Conservation (phyloP, 2,113 vertebrate species). For the Protomyctophum bolini region DNA sequence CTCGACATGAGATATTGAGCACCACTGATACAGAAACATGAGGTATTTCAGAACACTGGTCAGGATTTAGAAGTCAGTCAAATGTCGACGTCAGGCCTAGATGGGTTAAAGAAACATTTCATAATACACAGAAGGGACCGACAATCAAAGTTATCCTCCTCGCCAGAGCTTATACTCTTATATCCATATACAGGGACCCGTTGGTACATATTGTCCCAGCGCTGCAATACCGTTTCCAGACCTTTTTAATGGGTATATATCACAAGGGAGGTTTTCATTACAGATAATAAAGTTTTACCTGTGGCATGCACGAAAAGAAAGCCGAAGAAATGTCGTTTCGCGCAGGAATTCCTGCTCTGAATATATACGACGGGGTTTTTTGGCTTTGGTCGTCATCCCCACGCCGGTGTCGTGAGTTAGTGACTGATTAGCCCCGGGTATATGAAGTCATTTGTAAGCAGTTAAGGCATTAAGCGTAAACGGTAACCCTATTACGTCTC, state of each 20-base stretch:
- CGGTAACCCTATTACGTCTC: conserved; percentile 43
- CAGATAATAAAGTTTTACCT: too few relatives aligned
- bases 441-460: conserved; percentile 61
- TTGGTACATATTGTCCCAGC: conserved; percentile 13
- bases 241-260: conserved; percentile 3
- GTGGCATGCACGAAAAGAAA: background rate
- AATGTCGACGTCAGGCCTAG: too few relatives aligned
- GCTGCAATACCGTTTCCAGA: conserved; percentile 18
- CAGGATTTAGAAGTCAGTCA: too few relatives aligned
- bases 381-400: conserved; percentile 33
- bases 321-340: too few relatives aligned
- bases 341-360: too few relatives aligned
- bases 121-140: conserved; percentile 64
- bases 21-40: too few relatives aligned
- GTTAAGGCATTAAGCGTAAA: conserved; percentile 53
- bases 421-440: conserved; percentile 35
- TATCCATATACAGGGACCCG: conserved; percentile 7
- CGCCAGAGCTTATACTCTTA: too few relatives aligned
- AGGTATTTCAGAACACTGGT: too few relatives aligned
- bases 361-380: too few relatives aligned
- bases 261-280: too few relatives aligned
- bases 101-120: conserved; percentile 82
- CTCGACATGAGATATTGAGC: too few relatives aligned
- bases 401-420: conserved; percentile 42
- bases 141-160: conserved; percentile 67